A percentile compares a stretch with the other conserved stretches of the same genome.
Conservation (phyloP, 2,113 vertebrate genomes). For the Corythornis madagascariensis region DNA sequence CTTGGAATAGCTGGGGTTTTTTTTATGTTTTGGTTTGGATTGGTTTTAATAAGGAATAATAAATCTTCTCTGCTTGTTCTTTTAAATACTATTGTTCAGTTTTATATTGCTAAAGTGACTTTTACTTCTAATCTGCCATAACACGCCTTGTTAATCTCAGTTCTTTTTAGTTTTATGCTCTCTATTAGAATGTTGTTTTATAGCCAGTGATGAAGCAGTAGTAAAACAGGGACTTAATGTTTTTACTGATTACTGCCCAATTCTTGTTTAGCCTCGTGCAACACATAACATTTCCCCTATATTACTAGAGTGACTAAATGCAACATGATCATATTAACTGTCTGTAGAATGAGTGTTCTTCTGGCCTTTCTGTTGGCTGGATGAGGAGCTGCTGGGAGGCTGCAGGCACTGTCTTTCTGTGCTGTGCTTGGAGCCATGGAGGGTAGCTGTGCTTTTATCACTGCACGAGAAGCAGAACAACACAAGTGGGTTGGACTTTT, state of each 20-base stretch:
- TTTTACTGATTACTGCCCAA: conserved; percentile 40
- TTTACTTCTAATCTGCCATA: conserved; percentile 19
- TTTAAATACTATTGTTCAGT: not conserved
- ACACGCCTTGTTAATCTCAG: not conserved
- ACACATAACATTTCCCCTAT: not conserved
- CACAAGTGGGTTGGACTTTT: conserved; percentile 4
- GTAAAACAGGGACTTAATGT: conserved; percentile 25
- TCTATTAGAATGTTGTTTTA: conserved; percentile 38
- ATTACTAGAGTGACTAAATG: conserved; percentile 7
- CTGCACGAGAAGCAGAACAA: not conserved
- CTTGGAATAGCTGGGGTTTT: not conserved
- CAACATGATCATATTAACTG: not conserved
- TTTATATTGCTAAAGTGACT: conserved; percentile 32
- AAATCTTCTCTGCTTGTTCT: not conserved
- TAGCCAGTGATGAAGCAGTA: not conserved
- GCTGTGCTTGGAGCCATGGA: not conserved
- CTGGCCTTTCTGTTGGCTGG: conserved; percentile 4
- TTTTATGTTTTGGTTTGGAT: not conserved
- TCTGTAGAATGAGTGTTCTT: not conserved
- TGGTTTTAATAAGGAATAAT: not conserved
- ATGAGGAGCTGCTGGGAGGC: not conserved
- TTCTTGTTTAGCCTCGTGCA: conserved; percentile 1
- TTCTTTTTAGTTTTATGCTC: conserved; percentile 10
- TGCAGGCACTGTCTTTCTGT: conserved; percentile 19
- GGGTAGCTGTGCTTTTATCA: not conserved